These are phyloP conservation scores for Morphnarchus princeps DNA, from an alignment of 2,113 vertebrate genomes.

Conservation along the genomic window DNA sequence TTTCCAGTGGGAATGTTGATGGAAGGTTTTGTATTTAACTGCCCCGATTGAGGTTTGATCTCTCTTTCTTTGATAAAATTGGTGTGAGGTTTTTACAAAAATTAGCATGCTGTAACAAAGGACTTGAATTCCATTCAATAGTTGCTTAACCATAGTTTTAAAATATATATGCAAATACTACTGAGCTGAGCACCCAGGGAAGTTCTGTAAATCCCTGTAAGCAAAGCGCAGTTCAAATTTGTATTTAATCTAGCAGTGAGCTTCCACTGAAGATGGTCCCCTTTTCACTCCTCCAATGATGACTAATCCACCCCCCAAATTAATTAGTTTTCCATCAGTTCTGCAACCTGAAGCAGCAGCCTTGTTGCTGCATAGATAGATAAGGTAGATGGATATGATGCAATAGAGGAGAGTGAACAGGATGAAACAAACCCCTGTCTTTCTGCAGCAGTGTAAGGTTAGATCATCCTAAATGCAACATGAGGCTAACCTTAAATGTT, in stretches of 20 bases:
- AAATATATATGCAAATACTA: neutral
- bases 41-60: neutral
- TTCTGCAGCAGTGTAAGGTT: neutral
- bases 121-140: neutral
- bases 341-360: neutral
- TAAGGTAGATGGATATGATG: neutral
- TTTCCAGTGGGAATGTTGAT: neutral
- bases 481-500: neutral
- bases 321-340: neutral
- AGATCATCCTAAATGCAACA: neutral
- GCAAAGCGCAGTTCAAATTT: neutral
- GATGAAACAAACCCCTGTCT: neutral
- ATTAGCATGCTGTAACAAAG: neutral
- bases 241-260: neutral
- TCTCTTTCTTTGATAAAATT: neutral
- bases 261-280: neutral
- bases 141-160: neutral
- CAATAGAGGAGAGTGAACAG: neutral
- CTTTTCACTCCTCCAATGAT: neutral
- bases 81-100: neutral
- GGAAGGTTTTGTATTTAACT: neutral
- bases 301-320: neutral
- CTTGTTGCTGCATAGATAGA: neutral
- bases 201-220: neutral
- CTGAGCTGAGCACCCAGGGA: neutral